Conservation (phyloP, 2,888 invertebrate species). For the Nephrotoma appendiculata region DNA sequence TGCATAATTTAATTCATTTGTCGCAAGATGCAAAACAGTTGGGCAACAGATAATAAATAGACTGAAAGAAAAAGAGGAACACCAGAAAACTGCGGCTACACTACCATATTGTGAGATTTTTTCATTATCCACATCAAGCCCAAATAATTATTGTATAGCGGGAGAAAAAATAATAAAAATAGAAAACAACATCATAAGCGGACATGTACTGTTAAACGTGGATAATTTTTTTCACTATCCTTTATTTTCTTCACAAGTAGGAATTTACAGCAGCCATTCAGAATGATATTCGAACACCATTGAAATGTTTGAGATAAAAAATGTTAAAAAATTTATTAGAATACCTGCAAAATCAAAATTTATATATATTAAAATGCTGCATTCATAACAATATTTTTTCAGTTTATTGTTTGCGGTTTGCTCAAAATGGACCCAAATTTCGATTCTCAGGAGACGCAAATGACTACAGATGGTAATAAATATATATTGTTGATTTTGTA, state of each 20-base stretch:
- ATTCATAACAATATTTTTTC: not conserved
- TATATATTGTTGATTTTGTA: not conserved
- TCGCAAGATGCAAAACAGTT: slow-evolving; percentile 5
- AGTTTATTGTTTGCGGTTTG: too few species aligned
- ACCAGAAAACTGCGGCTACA: not conserved
- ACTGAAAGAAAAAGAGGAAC: not conserved
- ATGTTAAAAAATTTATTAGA: not conserved
- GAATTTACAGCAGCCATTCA: not conserved
- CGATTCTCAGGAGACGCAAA: not conserved
- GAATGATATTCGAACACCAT: not conserved
- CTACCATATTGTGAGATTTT: not conserved
- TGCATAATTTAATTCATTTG: too few species aligned
- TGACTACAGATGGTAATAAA: not conserved
- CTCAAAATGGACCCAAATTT: too few species aligned
- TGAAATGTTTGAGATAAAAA: not conserved
- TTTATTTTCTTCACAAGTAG: not conserved
- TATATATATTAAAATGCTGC: not conserved
- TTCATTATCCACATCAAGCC: too few species aligned
- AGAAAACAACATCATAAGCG: not conserved
- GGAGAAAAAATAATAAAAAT: not conserved
- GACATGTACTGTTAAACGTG: not conserved
- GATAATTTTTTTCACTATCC: not conserved
- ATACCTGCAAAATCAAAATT: not conserved
- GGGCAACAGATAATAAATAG: not conserved
- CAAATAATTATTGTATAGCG: too few species aligned